A percentile compares a stretch with the other conserved stretches of the same genome.
Evolutionary conservation across 1,140 invertebrate genomes (phyloP).

Genomic region (Chironomus tepperi): DNA sequence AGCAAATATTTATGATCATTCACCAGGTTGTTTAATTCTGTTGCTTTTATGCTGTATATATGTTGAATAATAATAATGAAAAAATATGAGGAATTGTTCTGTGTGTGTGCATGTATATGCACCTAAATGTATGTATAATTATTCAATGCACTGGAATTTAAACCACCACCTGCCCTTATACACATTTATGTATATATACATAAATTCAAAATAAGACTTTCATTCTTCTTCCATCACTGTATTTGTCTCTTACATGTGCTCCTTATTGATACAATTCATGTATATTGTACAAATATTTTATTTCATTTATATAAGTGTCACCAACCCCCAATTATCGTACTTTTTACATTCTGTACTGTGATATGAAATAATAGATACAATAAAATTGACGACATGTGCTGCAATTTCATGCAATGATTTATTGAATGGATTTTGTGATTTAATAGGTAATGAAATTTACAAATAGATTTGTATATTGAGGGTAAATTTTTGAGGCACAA

Average conservation of each 20-base stretch:
- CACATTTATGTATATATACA: not conserved
- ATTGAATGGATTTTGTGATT: not conserved
- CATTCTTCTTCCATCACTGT: too few species aligned
- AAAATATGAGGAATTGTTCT: not conserved
- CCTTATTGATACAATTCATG: too few species aligned
- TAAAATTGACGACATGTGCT: not conserved
- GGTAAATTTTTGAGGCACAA: too few species aligned
- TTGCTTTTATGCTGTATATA: too few species aligned
- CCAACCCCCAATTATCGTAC: not conserved
- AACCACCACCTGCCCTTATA: not conserved
- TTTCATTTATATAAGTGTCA: not conserved
- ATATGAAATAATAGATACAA: too few species aligned
- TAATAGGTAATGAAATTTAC: not conserved
- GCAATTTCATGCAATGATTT: not conserved
- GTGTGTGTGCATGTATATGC: not conserved
- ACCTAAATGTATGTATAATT: not conserved
- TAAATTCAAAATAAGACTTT: too few species aligned
- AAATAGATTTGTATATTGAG: not conserved
- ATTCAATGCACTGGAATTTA: not conserved
- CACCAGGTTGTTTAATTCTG: not conserved
- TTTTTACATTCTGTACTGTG: too few species aligned
- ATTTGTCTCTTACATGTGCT: too few species aligned
- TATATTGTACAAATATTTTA: too few species aligned
- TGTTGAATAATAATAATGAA: too few species aligned
- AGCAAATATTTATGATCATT: conserved; percentile 3